These are phyloP conservation scores for Odontamblyopus rebecca DNA, from an alignment of 2,797 vertebrate genomes.

Conservation along the genomic window DNA sequence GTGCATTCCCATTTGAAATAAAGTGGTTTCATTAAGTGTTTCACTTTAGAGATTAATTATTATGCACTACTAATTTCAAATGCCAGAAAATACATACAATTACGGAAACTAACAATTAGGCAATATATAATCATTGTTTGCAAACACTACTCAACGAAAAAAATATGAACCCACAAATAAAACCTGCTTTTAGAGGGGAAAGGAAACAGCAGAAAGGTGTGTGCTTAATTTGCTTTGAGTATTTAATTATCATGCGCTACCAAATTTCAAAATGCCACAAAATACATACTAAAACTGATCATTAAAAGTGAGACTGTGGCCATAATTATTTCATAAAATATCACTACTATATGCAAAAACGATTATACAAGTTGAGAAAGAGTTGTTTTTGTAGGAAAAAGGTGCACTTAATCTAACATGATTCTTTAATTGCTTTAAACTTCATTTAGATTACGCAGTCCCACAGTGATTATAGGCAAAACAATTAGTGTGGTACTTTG, in stretches of 20 bases:
- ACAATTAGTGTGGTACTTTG: slow-evolving; percentile 5
- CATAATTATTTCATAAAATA: too few species aligned
- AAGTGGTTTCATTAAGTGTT: slow-evolving; percentile 17
- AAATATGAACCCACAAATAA: not conserved
- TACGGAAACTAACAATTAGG: not conserved
- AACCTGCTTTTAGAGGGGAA: not conserved
- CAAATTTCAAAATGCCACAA: too few species aligned
- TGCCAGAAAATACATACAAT: slow-evolving; percentile 35
- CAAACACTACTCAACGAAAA: not conserved
- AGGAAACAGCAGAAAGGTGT: not conserved
- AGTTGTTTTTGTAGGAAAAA: not conserved
- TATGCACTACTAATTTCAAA: slow-evolving; percentile 22
- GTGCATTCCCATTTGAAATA: not conserved
- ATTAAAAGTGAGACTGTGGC: too few species aligned
- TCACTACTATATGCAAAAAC: too few species aligned
- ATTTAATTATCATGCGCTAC: not conserved
- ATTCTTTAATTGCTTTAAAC: slow-evolving; percentile 4
- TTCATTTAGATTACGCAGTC: not conserved
- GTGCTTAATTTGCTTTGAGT: not conserved
- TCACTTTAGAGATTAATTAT: slow-evolving; percentile 31
- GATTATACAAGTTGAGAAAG: too few species aligned
- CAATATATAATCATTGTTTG: not conserved
- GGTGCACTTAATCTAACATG: not conserved
- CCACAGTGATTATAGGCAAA: not conserved
- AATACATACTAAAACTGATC: too few species aligned